phyloP scores from a whole-genome alignment of 2,888 invertebrate genomes.

The Timema podura region DNA sequence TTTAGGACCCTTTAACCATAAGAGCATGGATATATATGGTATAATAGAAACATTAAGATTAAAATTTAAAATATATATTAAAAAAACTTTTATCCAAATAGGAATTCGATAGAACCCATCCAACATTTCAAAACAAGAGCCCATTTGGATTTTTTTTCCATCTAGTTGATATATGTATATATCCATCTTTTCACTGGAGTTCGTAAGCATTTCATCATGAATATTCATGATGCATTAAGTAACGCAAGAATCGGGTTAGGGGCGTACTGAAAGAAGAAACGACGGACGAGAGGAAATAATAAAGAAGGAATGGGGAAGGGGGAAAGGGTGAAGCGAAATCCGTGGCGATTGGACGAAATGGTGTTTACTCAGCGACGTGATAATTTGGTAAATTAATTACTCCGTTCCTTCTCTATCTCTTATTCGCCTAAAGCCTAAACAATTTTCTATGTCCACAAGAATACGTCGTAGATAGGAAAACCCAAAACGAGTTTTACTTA shows the following conservation, averaged over 20 bases:
- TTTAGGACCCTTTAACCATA: no score
- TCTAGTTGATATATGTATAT: no score
- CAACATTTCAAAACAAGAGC: no score
- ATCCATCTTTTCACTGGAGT: conserved; percentile 1
- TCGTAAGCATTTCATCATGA: conserved; percentile 29
- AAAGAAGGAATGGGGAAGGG: conserved; percentile 12
- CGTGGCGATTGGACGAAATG: conserved; percentile 24
- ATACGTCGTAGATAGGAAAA: no score
- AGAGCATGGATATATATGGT: no score
- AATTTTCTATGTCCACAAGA: no score
- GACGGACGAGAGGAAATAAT: conserved; percentile 17
- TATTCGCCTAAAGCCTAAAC: background rate
- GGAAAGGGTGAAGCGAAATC: conserved; percentile 21
- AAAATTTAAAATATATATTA: no score
- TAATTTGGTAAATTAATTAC: conserved; percentile 32
- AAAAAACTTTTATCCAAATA: no score
- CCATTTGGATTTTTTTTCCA: no score
- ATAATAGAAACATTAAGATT: no score
- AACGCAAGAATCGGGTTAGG: background rate
- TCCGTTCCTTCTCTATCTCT: conserved; percentile 21
- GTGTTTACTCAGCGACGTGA: conserved; percentile 26
- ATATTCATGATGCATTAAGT: conserved; percentile 28
- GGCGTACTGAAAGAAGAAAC: background rate
- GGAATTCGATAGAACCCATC: no score
- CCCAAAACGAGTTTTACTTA: no score